These are phyloP conservation scores for Pachyseris speciosa DNA, from an alignment of 64 coral and sea anemone genomes.

Conservation along the genomic window DNA sequence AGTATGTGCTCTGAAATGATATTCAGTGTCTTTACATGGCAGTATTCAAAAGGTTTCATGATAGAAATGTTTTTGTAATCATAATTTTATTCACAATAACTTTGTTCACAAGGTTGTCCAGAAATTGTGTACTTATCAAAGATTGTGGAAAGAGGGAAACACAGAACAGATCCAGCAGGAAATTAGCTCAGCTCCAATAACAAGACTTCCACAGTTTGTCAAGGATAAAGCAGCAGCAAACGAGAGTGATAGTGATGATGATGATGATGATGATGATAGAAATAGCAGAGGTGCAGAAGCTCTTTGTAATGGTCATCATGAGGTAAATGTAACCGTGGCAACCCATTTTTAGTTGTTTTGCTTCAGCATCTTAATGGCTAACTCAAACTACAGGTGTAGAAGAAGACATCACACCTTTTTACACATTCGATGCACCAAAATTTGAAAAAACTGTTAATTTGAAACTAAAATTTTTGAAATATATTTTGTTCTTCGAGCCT, in stretches of 20 bases:
- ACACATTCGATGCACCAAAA: too few relatives aligned
- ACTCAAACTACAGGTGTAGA: too few relatives aligned
- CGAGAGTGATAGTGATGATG: constrained; percentile 16
- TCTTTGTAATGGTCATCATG: constrained; percentile 29
- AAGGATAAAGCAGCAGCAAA: neutral
- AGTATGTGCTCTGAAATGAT: too few relatives aligned
- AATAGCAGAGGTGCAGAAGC: neutral
- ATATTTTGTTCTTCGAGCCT: too few relatives aligned
- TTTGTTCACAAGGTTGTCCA: constrained; percentile 8
- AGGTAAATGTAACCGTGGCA: neutral
- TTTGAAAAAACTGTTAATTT: too few relatives aligned
- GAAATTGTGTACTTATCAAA: constrained; percentile 63
- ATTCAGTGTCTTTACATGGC: too few relatives aligned
- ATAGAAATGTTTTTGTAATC: neutral
- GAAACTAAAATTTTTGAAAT: too few relatives aligned
- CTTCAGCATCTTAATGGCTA: too few relatives aligned
- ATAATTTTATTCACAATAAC: neutral
- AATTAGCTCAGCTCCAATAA: constrained; percentile 16
- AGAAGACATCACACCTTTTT: too few relatives aligned
- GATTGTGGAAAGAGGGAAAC: constrained; percentile 62
- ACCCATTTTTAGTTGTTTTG: too few relatives aligned
- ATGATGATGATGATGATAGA: neutral
- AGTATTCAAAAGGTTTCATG: too few relatives aligned
- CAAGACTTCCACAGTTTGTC: constrained; percentile 4
- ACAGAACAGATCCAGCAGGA: constrained; percentile 37